Conservation (phyloP, 2,113 vertebrate genomes). For the Regulus satrapa region DNA sequence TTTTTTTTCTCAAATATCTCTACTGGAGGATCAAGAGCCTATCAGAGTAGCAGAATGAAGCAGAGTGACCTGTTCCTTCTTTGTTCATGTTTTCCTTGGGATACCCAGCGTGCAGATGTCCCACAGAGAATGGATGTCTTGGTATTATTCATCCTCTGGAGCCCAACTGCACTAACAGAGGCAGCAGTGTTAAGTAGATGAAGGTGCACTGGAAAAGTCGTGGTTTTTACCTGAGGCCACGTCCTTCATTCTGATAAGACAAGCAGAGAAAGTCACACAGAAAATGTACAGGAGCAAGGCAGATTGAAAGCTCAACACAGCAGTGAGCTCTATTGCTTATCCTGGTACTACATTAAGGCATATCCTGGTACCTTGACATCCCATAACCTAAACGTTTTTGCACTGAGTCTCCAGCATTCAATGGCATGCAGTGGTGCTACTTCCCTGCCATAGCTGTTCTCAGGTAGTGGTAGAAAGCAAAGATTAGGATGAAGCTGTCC, state of each 20-base stretch:
- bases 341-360: fast-evolving
- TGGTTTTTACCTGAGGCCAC: neutral
- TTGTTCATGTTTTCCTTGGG: neutral
- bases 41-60: neutral
- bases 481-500: neutral
- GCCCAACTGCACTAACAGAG: neutral
- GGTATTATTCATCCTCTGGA: neutral
- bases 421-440: fast-evolving
- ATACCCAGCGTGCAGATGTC: neutral
- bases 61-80: neutral
- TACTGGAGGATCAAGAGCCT: neutral
- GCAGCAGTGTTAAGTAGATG: neutral
- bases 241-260: neutral
- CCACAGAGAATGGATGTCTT: neutral
- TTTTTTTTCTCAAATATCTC: neutral
- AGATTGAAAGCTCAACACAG: neutral
- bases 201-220: neutral
- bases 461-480: neutral
- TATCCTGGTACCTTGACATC: neutral
- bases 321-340: neutral
- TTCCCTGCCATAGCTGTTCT: neutral
- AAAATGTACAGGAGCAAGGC: neutral
- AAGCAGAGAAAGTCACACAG: neutral
- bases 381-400: neutral
- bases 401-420: neutral